Percentiles rank a stretch among this genome's conserved stretches.
Evolutionary conservation across 2,888 invertebrate species (phyloP).

Genomic region (Bugulina stolonifera): DNA sequence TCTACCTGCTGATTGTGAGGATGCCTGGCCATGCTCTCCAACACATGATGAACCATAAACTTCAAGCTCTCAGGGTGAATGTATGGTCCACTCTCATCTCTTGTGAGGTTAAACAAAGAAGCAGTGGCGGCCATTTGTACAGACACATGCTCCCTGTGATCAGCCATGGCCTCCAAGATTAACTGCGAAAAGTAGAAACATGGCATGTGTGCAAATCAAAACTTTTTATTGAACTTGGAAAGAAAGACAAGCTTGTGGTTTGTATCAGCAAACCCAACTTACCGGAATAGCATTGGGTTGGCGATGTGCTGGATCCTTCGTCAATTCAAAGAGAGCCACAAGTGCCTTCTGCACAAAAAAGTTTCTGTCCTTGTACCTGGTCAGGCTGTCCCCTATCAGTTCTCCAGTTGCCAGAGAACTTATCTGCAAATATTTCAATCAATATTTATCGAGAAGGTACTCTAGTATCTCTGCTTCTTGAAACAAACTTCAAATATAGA

Average conservation of each 20-base stretch:
- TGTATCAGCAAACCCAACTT: too few relatives aligned
- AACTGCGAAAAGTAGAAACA: conserved; percentile 41
- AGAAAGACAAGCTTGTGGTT: too few relatives aligned
- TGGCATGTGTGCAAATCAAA: too few relatives aligned
- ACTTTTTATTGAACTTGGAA: too few relatives aligned
- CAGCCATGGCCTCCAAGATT: conserved; percentile 51
- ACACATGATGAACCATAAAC: conserved; percentile 61
- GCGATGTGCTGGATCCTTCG: conserved; percentile 50
- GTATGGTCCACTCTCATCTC: conserved; percentile 61
- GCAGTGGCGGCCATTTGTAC: conserved; percentile 72
- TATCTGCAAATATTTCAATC: too few relatives aligned
- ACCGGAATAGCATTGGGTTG: not conserved
- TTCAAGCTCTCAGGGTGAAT: conserved; percentile 63
- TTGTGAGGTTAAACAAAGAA: conserved; percentile 68
- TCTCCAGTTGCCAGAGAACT: conserved; percentile 54
- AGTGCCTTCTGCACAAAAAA: conserved; percentile 65
- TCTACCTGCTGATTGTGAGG: conserved; percentile 62
- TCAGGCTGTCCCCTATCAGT: conserved; percentile 60
- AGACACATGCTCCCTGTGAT: conserved; percentile 56
- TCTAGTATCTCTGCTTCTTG: too few relatives aligned
- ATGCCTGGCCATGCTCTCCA: conserved; percentile 65
- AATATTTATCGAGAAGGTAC: too few relatives aligned
- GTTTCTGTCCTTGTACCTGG: conserved; percentile 59
- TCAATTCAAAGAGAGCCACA: conserved; percentile 58
- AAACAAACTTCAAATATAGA: too few relatives aligned